phyloP scores from a whole-genome alignment of 2,797 vertebrate genomes.

The Synaphobranchus kaupii region DNA sequence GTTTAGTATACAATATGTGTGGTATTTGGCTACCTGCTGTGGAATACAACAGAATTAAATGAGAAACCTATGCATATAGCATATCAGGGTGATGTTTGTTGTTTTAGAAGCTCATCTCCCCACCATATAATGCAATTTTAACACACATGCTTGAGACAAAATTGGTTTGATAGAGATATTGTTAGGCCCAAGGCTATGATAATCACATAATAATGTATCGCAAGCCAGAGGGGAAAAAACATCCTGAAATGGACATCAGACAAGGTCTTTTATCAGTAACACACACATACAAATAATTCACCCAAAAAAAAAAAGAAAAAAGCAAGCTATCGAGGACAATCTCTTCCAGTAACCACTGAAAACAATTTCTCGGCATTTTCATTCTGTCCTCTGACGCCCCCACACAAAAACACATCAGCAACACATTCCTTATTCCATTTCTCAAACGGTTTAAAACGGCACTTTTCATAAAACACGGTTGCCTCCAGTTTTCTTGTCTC shows the following conservation, averaged over 20 bases:
- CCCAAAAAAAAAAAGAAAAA: background rate
- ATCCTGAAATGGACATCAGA: background rate
- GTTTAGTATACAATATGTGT: background rate
- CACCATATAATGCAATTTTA: background rate
- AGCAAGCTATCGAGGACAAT: background rate
- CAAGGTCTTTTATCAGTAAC: background rate
- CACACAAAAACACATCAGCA: background rate
- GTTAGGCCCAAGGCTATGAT: background rate
- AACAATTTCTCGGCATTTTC: background rate
- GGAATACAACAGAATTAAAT: background rate
- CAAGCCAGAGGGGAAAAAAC: background rate
- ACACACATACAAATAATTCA: slow-evolving; percentile 20
- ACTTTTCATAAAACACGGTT: background rate
- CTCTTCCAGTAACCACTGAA: background rate
- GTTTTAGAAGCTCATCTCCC: background rate
- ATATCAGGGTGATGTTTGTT: background rate
- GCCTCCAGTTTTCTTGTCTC: background rate
- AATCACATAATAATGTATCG: background rate
- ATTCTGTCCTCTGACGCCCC: background rate
- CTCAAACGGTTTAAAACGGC: background rate
- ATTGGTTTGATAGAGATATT: background rate
- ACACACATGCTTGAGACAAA: background rate
- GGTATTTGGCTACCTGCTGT: background rate
- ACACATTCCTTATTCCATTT: background rate
- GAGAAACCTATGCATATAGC: background rate